Base-by-base conservation (phyloP, 1,140 invertebrate species). In the Zaprionus africanus region DNA sequence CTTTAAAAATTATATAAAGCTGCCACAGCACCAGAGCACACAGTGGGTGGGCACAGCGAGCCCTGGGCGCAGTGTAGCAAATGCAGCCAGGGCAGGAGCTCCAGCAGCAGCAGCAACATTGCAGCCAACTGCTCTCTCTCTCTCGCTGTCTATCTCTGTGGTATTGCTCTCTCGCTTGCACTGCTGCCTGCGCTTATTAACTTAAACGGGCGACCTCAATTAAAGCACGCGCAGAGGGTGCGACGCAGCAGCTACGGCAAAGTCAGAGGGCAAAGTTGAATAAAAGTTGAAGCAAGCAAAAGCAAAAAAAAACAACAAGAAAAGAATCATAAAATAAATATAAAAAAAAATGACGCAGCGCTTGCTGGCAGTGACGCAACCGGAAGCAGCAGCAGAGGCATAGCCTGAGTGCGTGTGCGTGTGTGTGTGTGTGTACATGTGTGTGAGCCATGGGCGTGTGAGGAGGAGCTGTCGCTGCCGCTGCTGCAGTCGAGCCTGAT, bases 201-300 rank as follows among this genome's bases (percentile, higher is more conserved):
- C 78, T 91, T 86, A 79, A 91, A 75, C 80, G 78, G 75, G 82
- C 90, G 90, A 91, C 90, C 90, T 91, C 90, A 91, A 91, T 91
- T 91, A 91, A 91, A 90, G 79, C 59, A 62, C 51, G 59, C 36
- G 73, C 69, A 41, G 57, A 17, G 53, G 19, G 31, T 53, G 31
- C 56, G 28, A 15, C n/a, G 31, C 49, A 31, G 64, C 12, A 51
- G 43, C 71, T 22, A 36, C 26, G 71, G 75, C 81, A 90, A 90
- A 90, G 81, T 91, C 87, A 91, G 88, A 90, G 87, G 87, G 87
- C 87, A 91, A 90, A 90, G 87, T 90, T 91, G 83, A 88, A 91
- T 81, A 84, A 82, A 90, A 85, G 82, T 87, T 90, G 64, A 76
- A 75, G 81, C 65, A 34, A 31, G 7, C 28, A 31, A 31, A 31